A percentile compares a stretch with the other conserved stretches of the same genome.
phyloP scores from a whole-genome alignment of 2,888 invertebrate species.

The Chydorus sphaericus region DNA sequence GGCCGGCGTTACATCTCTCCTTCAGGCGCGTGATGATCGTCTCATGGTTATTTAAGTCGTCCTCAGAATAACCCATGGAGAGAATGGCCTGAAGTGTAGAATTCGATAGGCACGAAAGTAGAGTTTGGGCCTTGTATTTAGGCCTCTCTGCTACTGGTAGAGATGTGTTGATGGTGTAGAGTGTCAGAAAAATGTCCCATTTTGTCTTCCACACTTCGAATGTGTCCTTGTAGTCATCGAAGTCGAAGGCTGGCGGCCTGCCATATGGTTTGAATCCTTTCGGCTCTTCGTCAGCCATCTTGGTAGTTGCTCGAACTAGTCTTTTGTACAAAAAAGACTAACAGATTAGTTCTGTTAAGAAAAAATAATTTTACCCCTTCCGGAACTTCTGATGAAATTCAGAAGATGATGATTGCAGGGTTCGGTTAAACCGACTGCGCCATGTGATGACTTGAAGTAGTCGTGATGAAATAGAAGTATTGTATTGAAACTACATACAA shows the following conservation, averaged over 20 bases:
- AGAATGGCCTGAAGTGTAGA: background rate
- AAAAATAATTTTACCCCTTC: no score
- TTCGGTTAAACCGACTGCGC: no score
- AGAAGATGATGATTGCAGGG: no score
- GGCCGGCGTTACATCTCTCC: background rate
- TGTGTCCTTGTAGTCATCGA: background rate
- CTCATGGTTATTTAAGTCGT: background rate
- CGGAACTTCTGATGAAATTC: no score
- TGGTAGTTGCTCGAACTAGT: no score
- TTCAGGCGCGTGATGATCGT: background rate
- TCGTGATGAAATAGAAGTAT: no score
- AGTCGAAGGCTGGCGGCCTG: background rate
- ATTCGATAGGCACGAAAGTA: background rate
- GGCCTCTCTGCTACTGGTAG: background rate
- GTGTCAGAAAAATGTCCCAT: background rate
- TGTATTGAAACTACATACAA: no score
- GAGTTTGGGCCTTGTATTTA: background rate
- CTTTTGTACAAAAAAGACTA: no score
- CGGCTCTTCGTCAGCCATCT: no score
- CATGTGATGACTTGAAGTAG: no score
- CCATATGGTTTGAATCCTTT: constrained; percentile 11
- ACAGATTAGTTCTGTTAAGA: no score
- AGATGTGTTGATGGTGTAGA: background rate
- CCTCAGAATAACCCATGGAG: background rate
- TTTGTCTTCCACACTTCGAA: background rate